Conservation (phyloP, 2,888 invertebrate genomes). For the Acrobasis repandana region DNA sequence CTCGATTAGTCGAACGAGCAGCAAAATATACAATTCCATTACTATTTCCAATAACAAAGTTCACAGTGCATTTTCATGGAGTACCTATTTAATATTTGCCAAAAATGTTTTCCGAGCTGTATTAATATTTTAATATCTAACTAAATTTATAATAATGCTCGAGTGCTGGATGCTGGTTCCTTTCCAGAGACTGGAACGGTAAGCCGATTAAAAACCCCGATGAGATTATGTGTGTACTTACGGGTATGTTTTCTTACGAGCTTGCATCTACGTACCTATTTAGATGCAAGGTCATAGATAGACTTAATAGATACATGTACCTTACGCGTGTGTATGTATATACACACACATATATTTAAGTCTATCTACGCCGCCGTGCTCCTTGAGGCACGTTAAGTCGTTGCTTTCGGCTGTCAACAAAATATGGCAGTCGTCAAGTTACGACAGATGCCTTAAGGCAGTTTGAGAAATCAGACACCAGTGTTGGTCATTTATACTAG, state of each 20-base stretch:
- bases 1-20: background rate
- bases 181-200: constrained; percentile 57
- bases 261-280: background rate
- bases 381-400: too few relatives aligned
- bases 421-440: too few relatives aligned
- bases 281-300: too few relatives aligned
- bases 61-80: background rate
- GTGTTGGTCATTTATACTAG: too few relatives aligned
- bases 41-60: background rate
- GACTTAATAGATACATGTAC: too few relatives aligned
- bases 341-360: too few relatives aligned
- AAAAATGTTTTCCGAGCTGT: background rate
- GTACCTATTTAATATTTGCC: background rate
- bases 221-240: constrained; percentile 52
- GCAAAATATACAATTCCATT: background rate
- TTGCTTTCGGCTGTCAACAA: too few relatives aligned
- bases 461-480: too few relatives aligned
- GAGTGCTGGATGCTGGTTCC: constrained; percentile 56
- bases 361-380: too few relatives aligned
- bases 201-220: constrained; percentile 75
- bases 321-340: too few relatives aligned
- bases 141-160: constrained; percentile 53
- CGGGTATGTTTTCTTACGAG: constrained; percentile 12
- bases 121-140: constrained; percentile 32
- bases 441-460: too few relatives aligned